A percentile compares a stretch with the other conserved stretches of the same genome.
Evolutionary conservation across 2,888 invertebrate genomes (phyloP).

Genomic region (Drosophila parthenogenetica): DNA sequence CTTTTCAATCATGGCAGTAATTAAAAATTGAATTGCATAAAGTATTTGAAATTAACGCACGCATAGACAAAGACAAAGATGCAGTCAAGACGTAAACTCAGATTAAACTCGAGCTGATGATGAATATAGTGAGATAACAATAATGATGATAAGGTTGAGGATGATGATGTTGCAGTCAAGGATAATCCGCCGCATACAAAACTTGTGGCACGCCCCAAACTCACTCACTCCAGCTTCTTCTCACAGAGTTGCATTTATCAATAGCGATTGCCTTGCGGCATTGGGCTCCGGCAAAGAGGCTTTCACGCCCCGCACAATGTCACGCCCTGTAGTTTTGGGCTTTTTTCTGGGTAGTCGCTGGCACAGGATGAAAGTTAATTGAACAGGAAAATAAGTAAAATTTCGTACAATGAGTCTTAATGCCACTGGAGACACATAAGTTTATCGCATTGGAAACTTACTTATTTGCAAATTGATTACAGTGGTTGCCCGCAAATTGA

Average conservation of each 20-base stretch:
- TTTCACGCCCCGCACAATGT: slow-evolving; percentile 56
- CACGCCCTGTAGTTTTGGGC: slow-evolving; percentile 27
- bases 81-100: slow-evolving; percentile 3
- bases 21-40: slow-evolving; percentile 68
- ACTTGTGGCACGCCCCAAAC: slow-evolving; percentile 6
- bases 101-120: slow-evolving; percentile 21
- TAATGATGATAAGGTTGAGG: slow-evolving; percentile 14
- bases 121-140: background rate
- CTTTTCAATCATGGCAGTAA: slow-evolving; percentile 42
- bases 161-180: slow-evolving; percentile 13
- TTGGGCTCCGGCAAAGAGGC: slow-evolving; percentile 20
- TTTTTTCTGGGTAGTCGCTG: slow-evolving; percentile 22
- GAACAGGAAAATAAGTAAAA: slow-evolving; percentile 82
- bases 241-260: slow-evolving; percentile 34
- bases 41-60: slow-evolving; percentile 61
- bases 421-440: slow-evolving; percentile 15
- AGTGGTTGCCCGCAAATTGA: slow-evolving; percentile 14
- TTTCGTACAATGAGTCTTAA: slow-evolving; percentile 54
- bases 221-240: background rate
- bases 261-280: slow-evolving; percentile 34
- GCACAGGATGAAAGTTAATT: slow-evolving; percentile 81
- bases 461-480: slow-evolving; percentile 14
- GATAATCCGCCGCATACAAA: slow-evolving; percentile 17
- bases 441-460: slow-evolving; percentile 8
- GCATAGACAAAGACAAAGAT: slow-evolving; percentile 42